Evolutionary conservation across 2,888 invertebrate genomes (phyloP).

Genomic region (Gastracanthus pulcherrimus): DNA sequence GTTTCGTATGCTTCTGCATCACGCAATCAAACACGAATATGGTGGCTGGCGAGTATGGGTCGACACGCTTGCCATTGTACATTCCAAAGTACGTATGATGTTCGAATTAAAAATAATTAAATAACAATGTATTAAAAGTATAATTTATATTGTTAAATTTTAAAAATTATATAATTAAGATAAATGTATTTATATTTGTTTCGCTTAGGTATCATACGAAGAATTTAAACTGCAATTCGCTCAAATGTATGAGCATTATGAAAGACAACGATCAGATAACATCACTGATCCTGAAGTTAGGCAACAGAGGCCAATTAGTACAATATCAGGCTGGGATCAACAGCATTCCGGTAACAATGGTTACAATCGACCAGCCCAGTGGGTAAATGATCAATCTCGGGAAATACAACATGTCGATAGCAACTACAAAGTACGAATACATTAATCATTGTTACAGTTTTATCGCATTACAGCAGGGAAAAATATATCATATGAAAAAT

Average conservation of each 20-base stretch:
- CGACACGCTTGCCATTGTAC: slow-evolving; percentile 98
- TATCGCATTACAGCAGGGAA: background rate
- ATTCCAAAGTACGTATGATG: slow-evolving; percentile 89
- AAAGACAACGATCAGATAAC: slow-evolving; percentile 94
- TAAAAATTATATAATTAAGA: background rate
- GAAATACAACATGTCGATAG: slow-evolving; percentile 71
- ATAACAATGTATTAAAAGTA: background rate
- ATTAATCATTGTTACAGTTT: slow-evolving; percentile 29
- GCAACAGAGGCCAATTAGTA: slow-evolving; percentile 95
- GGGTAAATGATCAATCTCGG: slow-evolving; percentile 72
- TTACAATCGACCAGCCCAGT: slow-evolving; percentile 70
- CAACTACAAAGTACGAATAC: slow-evolving; percentile 70
- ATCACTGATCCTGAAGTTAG: slow-evolving; percentile 96
- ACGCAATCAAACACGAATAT: slow-evolving; percentile 99
- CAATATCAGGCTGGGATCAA: slow-evolving; percentile 96
- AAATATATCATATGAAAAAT: too few species aligned
- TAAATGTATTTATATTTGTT: background rate
- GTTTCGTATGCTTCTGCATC: slow-evolving; percentile 98
- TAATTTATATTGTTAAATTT: background rate
- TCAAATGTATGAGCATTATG: slow-evolving; percentile 98
- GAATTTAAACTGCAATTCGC: slow-evolving; percentile 98
- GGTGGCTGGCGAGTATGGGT: slow-evolving; percentile 99
- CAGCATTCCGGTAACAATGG: slow-evolving; percentile 78
- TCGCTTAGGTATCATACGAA: slow-evolving; percentile 98
- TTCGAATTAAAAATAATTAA: background rate